phyloP scores from a whole-genome alignment of 2,888 invertebrate genomes.

The Drosophila quasianomalipes region DNA sequence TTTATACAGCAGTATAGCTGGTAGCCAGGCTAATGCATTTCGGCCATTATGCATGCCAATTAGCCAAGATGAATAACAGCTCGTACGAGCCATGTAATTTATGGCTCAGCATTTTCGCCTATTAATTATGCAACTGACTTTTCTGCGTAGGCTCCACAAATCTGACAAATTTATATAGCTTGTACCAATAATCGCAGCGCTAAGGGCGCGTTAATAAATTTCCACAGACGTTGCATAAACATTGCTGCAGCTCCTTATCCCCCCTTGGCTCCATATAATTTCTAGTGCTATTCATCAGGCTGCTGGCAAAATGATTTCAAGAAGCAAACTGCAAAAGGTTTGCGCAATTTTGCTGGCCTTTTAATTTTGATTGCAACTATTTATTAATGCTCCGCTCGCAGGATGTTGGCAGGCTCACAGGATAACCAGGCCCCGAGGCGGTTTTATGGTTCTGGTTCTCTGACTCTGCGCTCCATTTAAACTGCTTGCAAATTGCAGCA shows the following conservation, averaged over 20 bases:
- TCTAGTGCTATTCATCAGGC: slow-evolving; percentile 55
- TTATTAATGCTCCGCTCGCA: slow-evolving; percentile 65
- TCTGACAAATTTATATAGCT: slow-evolving; percentile 42
- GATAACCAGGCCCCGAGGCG: slow-evolving; percentile 23
- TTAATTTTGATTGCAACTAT: slow-evolving; percentile 78
- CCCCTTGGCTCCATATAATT: background rate
- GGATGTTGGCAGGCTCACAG: slow-evolving; percentile 44
- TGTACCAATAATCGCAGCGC: slow-evolving; percentile 37
- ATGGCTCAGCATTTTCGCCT: slow-evolving; percentile 48
- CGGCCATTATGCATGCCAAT: slow-evolving; percentile 57
- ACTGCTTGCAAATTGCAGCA: slow-evolving; percentile 46
- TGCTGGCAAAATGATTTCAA: slow-evolving; percentile 60
- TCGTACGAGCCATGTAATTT: slow-evolving; percentile 45
- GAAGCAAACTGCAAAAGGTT: slow-evolving; percentile 65
- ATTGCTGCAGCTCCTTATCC: slow-evolving; percentile 4
- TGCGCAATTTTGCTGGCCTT: slow-evolving; percentile 66
- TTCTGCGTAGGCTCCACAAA: slow-evolving; percentile 6
- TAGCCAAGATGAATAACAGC: slow-evolving; percentile 53
- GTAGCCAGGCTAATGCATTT: slow-evolving; percentile 51
- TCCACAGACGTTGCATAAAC: slow-evolving; percentile 29
- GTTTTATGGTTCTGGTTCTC: slow-evolving; percentile 4
- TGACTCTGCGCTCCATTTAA: slow-evolving; percentile 65
- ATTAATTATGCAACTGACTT: slow-evolving; percentile 61
- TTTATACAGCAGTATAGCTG: slow-evolving; percentile 7
- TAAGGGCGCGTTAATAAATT: slow-evolving; percentile 67